These are phyloP conservation scores for Myripristis murdjan DNA, from an alignment of 2,797 vertebrate genomes.

Conservation along the genomic window DNA sequence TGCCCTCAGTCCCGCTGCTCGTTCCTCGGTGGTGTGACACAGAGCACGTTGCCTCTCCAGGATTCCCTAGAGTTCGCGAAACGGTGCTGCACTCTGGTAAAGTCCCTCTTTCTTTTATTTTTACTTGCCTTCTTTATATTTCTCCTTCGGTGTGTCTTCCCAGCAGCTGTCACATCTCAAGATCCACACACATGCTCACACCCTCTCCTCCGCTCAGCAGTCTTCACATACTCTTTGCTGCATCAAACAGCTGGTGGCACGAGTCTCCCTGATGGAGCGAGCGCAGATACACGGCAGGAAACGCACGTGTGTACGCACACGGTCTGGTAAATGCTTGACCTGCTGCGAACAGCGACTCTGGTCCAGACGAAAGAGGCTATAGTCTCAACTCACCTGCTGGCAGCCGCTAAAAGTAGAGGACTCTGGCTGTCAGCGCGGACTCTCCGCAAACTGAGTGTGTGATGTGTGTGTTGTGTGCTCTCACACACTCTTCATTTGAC, in stretches of 20 bases:
- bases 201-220: conserved; percentile 12
- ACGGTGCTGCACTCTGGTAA: conserved; percentile 24
- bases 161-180: neutral
- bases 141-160: conserved; percentile 5
- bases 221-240: conserved; percentile 22
- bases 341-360: conserved; percentile 19
- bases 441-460: conserved; percentile 39
- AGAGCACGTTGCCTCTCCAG: neutral
- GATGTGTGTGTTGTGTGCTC: conserved; percentile 12
- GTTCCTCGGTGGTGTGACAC: neutral
- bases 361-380: conserved; percentile 17
- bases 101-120: neutral
- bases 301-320: conserved; percentile 3
- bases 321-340: conserved; percentile 33
- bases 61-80: conserved; percentile 17
- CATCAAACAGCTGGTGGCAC: neutral
- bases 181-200: conserved; percentile 15
- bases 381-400: conserved; percentile 48
- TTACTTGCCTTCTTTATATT: conserved; percentile 6
- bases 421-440: conserved; percentile 23
- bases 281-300: conserved; percentile 13
- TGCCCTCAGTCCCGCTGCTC: neutral
- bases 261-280: neutral
- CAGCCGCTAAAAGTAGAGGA: conserved; percentile 38
- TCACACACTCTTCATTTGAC: conserved; percentile 34